These are phyloP conservation scores for Saxicola maurus DNA, from an alignment of 2,797 vertebrate species.

Conservation along the genomic window DNA sequence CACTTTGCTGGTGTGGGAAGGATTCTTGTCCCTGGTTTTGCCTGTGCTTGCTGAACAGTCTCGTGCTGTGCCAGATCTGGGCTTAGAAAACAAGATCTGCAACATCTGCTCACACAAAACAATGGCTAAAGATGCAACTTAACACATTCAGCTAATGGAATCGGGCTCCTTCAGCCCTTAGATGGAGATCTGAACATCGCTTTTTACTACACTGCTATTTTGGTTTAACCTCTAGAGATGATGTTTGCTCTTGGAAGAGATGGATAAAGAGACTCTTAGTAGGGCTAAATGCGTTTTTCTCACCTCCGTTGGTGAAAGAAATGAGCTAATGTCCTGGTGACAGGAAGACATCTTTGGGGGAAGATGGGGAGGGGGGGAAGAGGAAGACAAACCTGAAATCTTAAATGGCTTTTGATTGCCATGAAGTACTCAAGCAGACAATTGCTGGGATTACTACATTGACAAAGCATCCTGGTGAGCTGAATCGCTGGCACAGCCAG, in stretches of 20 bases:
- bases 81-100: background rate
- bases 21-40: background rate
- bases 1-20: background rate
- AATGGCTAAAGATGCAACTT: background rate
- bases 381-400: conserved; percentile 54
- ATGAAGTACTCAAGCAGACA: conserved; percentile 32
- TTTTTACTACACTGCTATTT: conserved; percentile 8
- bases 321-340: conserved; percentile 6
- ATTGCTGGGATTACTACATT: conserved; percentile 54
- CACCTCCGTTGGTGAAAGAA: background rate
- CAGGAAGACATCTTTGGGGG: conserved; percentile 11
- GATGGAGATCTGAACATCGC: background rate
- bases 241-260: background rate
- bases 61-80: background rate
- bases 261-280: background rate
- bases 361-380: background rate
- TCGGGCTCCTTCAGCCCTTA: background rate
- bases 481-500: conserved; percentile 51
- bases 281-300: conserved; percentile 11
- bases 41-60: background rate
- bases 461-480: conserved; percentile 59
- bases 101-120: background rate
- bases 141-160: background rate
- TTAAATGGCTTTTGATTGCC: conserved; percentile 58
- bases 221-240: conserved; percentile 25